Evolutionary conservation across 2,113 vertebrate species (phyloP).

Genomic region (Alces alces): DNA sequence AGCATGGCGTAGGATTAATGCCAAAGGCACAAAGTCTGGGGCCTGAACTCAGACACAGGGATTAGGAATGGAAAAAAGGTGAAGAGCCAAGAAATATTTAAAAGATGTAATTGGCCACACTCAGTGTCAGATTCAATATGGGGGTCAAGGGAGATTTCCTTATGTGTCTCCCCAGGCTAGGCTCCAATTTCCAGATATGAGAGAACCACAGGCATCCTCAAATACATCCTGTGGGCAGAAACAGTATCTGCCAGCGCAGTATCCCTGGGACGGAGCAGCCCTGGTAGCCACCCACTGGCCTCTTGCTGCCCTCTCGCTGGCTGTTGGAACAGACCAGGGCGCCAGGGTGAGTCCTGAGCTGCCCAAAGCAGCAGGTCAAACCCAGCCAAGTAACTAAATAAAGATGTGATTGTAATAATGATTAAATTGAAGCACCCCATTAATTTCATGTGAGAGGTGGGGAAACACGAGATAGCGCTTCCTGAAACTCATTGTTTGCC

Average conservation of each 20-base stretch:
- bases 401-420: conserved; percentile 78
- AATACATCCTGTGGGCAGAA: not conserved
- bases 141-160: not conserved
- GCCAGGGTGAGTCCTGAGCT: not conserved
- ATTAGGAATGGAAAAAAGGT: not conserved
- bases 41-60: not conserved
- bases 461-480: conserved; percentile 65
- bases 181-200: not conserved
- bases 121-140: rapidly evolving
- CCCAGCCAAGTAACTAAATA: conserved; percentile 78
- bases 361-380: conserved; percentile 51
- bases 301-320: not conserved
- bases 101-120: not conserved
- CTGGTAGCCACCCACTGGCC: rapidly evolving
- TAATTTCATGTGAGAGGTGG: conserved; percentile 81
- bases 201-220: rapidly evolving
- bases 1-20: rapidly evolving
- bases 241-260: rapidly evolving
- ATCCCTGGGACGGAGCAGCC: rapidly evolving
- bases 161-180: rapidly evolving
- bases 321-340: not conserved
- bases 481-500: conserved; percentile 79
- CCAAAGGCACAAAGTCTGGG: not conserved
- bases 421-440: conserved; percentile 81
- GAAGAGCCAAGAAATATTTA: not conserved